Evolutionary conservation across 2,888 invertebrate species (phyloP).

Genomic region (Dicycla oo): DNA sequence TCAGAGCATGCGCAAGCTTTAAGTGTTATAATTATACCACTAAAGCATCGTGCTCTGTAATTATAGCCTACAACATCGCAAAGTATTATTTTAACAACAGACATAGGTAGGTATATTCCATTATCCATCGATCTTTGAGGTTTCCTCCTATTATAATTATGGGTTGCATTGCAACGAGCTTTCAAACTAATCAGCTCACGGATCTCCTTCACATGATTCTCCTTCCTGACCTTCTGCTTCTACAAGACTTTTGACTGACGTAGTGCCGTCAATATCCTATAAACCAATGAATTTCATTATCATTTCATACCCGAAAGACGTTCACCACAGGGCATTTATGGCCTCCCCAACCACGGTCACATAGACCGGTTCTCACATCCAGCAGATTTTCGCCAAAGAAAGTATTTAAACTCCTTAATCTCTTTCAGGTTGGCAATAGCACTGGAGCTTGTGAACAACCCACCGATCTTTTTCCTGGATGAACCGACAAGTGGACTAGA

Average conservation of each 20-base stretch:
- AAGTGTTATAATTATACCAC: constrained; percentile 30
- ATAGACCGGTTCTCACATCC: background rate
- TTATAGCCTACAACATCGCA: constrained; percentile 42
- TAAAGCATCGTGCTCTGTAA: constrained; percentile 20
- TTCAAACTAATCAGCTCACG: background rate
- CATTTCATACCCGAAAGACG: too few relatives aligned
- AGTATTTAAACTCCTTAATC: background rate
- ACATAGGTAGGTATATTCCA: background rate
- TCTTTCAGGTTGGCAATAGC: constrained; percentile 93
- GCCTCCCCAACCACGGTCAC: background rate
- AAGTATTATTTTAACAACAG: constrained; percentile 35
- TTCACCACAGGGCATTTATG: background rate
- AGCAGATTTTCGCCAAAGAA: background rate
- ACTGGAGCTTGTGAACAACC: constrained; percentile 95
- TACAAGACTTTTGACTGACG: too few relatives aligned
- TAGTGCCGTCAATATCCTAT: background rate
- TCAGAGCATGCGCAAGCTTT: constrained; percentile 5
- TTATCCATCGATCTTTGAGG: background rate
- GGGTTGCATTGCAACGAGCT: constrained; percentile 8
- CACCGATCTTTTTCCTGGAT: constrained; percentile 95
- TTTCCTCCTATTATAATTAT: constrained; percentile 26
- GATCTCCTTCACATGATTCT: background rate
- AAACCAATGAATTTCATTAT: too few relatives aligned
- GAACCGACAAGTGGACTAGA: constrained; percentile 95
- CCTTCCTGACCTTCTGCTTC: background rate